These are phyloP conservation scores for Drosophila austrosaltans DNA, from an alignment of 2,888 invertebrate genomes.

Conservation along the genomic window DNA sequence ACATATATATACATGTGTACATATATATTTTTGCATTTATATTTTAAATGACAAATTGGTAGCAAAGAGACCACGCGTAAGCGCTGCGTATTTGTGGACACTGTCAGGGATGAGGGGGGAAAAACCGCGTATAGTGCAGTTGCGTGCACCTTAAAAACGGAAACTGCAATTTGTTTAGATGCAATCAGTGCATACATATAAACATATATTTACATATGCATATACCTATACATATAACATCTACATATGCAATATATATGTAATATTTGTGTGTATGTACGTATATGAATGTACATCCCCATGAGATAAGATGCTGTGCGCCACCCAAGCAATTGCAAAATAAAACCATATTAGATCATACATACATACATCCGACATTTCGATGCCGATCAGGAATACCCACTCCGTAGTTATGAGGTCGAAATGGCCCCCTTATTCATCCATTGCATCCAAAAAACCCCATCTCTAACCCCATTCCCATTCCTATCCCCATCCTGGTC, in stretches of 20 bases:
- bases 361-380: slow-evolving; percentile 9
- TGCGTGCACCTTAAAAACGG: slow-evolving; percentile 21
- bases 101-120: not conserved
- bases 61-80: slow-evolving; percentile 16
- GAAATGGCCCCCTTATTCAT: slow-evolving; percentile 1
- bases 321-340: slow-evolving; percentile 9
- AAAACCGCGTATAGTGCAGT: not conserved
- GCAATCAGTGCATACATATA: slow-evolving; percentile 1
- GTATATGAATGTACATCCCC: not conserved
- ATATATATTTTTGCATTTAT: slow-evolving; percentile 18
- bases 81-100: slow-evolving; percentile 12
- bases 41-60: slow-evolving; percentile 33
- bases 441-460: not conserved
- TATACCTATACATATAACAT: not conserved
- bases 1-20: not conserved
- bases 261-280: not conserved
- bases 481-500: slow-evolving; percentile 5
- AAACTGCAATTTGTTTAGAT: slow-evolving; percentile 25
- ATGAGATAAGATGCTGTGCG: slow-evolving; percentile 8
- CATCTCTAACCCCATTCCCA: not conserved
- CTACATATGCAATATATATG: not conserved
- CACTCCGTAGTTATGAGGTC: not conserved
- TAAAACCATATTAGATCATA: not conserved
- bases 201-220: not conserved
- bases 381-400: slow-evolving; percentile 13